A percentile compares a stretch with the other conserved stretches of the same genome.
phyloP scores from a whole-genome alignment of 2,113 vertebrate species.

The Saimiri boliviensis region DNA sequence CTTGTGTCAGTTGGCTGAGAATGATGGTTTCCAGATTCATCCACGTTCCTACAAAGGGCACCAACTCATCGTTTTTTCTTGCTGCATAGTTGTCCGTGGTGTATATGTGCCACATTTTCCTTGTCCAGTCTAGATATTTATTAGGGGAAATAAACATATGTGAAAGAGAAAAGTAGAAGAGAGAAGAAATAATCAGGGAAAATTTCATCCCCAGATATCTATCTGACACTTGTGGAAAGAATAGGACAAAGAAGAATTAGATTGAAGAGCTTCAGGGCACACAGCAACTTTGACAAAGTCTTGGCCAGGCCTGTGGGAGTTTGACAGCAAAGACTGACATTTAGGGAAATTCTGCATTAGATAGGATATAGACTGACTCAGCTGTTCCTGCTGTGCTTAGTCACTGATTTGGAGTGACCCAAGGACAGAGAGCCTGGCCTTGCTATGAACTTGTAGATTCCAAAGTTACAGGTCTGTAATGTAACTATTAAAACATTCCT shows the following conservation, averaged over 20 bases:
- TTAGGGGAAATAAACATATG: background rate
- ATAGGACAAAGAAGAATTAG: background rate
- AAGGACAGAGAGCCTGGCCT: background rate
- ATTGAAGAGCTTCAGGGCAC: background rate
- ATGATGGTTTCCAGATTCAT: no score
- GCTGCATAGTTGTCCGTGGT: no score
- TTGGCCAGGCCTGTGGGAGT: background rate
- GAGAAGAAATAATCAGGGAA: background rate
- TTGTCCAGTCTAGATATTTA: background rate
- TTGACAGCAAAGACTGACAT: background rate
- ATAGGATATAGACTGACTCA: background rate
- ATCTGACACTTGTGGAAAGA: background rate
- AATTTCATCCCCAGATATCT: background rate
- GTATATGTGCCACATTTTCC: no score
- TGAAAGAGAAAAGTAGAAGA: background rate
- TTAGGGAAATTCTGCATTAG: background rate
- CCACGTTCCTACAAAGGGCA: no score
- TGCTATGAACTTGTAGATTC: background rate
- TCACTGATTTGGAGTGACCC: background rate
- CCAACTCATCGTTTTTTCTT: no score
- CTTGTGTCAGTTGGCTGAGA: no score
- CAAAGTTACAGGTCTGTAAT: background rate
- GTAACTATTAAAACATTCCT: background rate
- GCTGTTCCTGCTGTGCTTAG: background rate
- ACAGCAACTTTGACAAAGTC: background rate